Base-by-base conservation (phyloP, 2,888 invertebrate species). In the Vanessa cardui region DNA sequence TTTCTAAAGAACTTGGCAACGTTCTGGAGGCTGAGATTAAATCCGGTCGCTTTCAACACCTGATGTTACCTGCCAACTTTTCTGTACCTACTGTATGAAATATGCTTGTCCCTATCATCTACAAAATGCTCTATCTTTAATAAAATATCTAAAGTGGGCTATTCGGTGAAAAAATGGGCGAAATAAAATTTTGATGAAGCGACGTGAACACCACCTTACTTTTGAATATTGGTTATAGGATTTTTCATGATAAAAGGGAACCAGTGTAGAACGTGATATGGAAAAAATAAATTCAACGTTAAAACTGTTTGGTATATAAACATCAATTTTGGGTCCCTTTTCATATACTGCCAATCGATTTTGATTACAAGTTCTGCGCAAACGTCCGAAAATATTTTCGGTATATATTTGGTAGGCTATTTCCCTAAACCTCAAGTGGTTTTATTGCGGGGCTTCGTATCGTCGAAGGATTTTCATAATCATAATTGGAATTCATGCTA, bases 41-140 rank as follows among this genome's bases (percentile, higher is more conserved):
- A 82, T 75, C 77, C 74, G 75, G 78, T 76, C 73, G 76, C 77
- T 73, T 75, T 79, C 76, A 76, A 76, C 83, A 81, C 78, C 80
- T 82, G 82, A 72, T 76, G 70, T 69, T 64, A 74, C 72, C 76
- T 74, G 83, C 79, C 80, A 83, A 83, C 70, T 80, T 76, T 76
- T 75, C 76, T 71, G 70, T 67, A 66, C 59, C 68, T 72, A 54
- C 31, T 31, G 52, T 54, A 76, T 76, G 77, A 80, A 79, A 79
- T 82, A 81, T 77, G 75, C 73, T 81, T 75, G 60, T 64, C 58
- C 62, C 47, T 68, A 56, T 62, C 60, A 50, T 62, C 58, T 52
- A 50, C 26, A 60, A 61, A 58, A 58, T 58, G 52, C 58, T 50
- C 21, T 61, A 63, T 69, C 62, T 60, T 62, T 68, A 63, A 71